Base-by-base conservation (phyloP, 1,140 invertebrate species). In the Drosophila guanche region DNA sequence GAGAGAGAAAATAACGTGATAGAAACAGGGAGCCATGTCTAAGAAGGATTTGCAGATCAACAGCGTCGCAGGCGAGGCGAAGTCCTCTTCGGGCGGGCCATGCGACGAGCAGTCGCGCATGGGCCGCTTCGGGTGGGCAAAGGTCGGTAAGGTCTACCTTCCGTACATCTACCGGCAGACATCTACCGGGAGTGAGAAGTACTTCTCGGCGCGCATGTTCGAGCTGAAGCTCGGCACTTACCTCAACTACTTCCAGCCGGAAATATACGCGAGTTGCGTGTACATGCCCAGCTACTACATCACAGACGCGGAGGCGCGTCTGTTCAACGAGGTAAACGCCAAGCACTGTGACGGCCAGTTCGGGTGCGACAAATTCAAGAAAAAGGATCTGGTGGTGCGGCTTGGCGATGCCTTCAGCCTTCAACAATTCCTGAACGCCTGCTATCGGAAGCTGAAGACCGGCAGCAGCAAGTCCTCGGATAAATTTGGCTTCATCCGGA, bases 251-350 rank as follows among this genome's bases (percentile, higher is more conserved):
- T 92, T 97, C 33, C 95, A 97, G 91, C 94, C 95, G 50, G 96
- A 97, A 80, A 95, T 97, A 70, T 97, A 97, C 91, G 94, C 93
- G 71, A 94, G 92, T 55, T 98, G 97, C 91, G 97, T 96, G 2
- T 97, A 96, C 90, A 97, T 99, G 54, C 94, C 96, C 60, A 98
- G 97, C 92, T 98, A 98, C 91, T 98, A 97, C 90, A 97, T 98
- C 59, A 98, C 97, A 5, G 96, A 97, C 70, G 94, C 95, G 3
- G 98, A 99, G 92, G 95, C 96, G 47, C 95, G 96, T 67, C 93
- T 99, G 12, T 93, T 99, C 23, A 98, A 97, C 90, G 97, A 99
- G 92, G 98, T 99, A 66, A 99, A 99, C 92, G 92, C 94, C 29
- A 96, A 95, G 91, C 98, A 99, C 89, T 98, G 97, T 93, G 97